phyloP scores from a whole-genome alignment of 2,888 invertebrate genomes.

The Caenorhabditis imperialis region DNA sequence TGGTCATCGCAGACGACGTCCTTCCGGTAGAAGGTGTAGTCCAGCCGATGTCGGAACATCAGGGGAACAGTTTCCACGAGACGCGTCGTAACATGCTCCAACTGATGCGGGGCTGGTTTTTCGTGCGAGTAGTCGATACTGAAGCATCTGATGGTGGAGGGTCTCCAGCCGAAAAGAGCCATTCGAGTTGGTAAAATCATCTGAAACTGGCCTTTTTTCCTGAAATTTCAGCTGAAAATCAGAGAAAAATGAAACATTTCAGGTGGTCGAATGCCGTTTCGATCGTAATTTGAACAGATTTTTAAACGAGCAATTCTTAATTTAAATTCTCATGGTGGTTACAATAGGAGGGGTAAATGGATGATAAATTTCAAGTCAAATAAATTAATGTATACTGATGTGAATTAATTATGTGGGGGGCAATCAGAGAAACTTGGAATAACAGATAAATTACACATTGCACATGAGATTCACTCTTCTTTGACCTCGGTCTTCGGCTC shows the following conservation, averaged over 20 bases:
- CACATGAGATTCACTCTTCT: background rate
- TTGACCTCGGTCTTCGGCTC: background rate
- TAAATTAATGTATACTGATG: no score
- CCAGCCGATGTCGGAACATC: conserved; percentile 73
- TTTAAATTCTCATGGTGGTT: no score
- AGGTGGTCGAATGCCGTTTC: background rate
- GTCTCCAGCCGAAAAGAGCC: no score
- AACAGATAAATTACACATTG: background rate
- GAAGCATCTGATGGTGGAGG: conserved; percentile 24
- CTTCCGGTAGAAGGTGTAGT: conserved; percentile 76
- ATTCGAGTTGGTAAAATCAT: conserved; percentile 21
- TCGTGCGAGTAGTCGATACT: conserved; percentile 62
- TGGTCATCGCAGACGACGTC: conserved; percentile 75
- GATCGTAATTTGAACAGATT: background rate
- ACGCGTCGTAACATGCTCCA: conserved; percentile 72
- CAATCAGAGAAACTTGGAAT: background rate
- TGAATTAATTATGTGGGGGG: no score
- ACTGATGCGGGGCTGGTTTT: conserved; percentile 71
- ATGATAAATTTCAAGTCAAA: no score
- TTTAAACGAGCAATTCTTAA: no score
- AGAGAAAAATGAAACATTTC: background rate
- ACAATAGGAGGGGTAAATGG: no score
- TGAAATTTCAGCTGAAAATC: background rate
- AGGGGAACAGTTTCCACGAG: conserved; percentile 72
- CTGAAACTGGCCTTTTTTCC: background rate